These are phyloP conservation scores for Perca fluviatilis DNA, from an alignment of 2,113 vertebrate genomes.

Conservation along the genomic window DNA sequence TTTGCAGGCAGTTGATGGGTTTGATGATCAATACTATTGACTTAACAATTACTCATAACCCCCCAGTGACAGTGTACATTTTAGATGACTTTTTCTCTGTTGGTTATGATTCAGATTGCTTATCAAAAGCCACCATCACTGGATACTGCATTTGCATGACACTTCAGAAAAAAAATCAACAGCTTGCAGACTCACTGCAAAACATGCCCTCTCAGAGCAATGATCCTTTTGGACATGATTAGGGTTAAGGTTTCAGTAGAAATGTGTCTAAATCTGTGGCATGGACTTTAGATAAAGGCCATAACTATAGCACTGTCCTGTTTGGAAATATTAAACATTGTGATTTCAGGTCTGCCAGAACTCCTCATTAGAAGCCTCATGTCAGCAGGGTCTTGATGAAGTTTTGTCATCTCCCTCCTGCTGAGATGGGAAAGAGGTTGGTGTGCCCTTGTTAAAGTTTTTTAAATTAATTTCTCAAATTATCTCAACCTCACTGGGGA, in stretches of 20 bases:
- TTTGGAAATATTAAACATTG: neutral
- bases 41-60: neutral
- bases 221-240: neutral
- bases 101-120: too few species aligned
- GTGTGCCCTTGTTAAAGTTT: neutral
- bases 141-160: neutral
- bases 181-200: neutral
- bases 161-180: neutral
- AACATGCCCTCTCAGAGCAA: neutral
- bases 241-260: neutral
- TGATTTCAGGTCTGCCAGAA: neutral
- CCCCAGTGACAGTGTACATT: neutral
- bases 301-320: neutral
- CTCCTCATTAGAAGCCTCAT: slow-evolving; percentile 5
- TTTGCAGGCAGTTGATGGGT: neutral
- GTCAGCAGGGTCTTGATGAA: slow-evolving; percentile 20
- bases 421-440: slow-evolving; percentile 22
- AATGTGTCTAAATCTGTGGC: neutral
- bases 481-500: slow-evolving; percentile 26
- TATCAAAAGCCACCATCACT: neutral
- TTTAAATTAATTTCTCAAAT: slow-evolving; percentile 25
- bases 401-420: slow-evolving; percentile 1
- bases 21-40: slow-evolving; percentile 30
- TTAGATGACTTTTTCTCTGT: neutral
- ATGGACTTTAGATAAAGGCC: neutral